A percentile compares a stretch with the other conserved stretches of the same genome.
phyloP scores from a whole-genome alignment of 2,888 invertebrate genomes.

The Xylocampa areola region DNA sequence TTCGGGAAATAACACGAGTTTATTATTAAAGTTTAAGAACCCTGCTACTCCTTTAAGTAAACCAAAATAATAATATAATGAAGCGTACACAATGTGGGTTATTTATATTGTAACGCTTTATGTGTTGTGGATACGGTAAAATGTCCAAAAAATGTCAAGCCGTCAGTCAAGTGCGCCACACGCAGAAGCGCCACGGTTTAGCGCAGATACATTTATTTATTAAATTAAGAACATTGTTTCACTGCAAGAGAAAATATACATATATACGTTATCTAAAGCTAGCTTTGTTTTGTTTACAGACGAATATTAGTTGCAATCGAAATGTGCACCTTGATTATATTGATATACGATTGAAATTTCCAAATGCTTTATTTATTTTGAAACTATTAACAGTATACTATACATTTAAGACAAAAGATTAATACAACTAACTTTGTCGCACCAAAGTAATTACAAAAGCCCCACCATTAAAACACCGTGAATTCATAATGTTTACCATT shows the following conservation, averaged over 20 bases:
- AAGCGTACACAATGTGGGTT: slow-evolving; percentile 59
- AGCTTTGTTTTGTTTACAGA: too few relatives aligned
- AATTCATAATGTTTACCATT: too few relatives aligned
- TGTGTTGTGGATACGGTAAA: slow-evolving; percentile 16
- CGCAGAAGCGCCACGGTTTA: slow-evolving; percentile 50
- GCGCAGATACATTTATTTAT: slow-evolving; percentile 16
- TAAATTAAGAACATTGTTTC: slow-evolving; percentile 5
- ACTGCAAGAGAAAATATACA: too few relatives aligned
- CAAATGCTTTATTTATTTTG: too few relatives aligned
- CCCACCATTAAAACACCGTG: too few relatives aligned
- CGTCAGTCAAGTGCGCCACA: slow-evolving; percentile 68
- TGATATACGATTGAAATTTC: too few relatives aligned
- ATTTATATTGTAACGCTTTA: not conserved
- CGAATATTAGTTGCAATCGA: too few relatives aligned
- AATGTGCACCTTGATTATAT: too few relatives aligned
- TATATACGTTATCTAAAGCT: not conserved
- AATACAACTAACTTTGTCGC: too few relatives aligned
- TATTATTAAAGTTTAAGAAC: slow-evolving; percentile 53
- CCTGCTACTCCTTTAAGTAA: slow-evolving; percentile 30
- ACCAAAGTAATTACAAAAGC: too few relatives aligned
- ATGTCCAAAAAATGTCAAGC: slow-evolving; percentile 71
- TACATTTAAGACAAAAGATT: too few relatives aligned
- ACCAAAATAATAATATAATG: slow-evolving; percentile 29
- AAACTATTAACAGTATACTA: too few relatives aligned
- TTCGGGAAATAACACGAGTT: slow-evolving; percentile 57